Evolutionary conservation across 2,888 invertebrate species (phyloP), one percentile per base, ranked within the genome.

Genomic region (Amphipoea oculea): DNA sequence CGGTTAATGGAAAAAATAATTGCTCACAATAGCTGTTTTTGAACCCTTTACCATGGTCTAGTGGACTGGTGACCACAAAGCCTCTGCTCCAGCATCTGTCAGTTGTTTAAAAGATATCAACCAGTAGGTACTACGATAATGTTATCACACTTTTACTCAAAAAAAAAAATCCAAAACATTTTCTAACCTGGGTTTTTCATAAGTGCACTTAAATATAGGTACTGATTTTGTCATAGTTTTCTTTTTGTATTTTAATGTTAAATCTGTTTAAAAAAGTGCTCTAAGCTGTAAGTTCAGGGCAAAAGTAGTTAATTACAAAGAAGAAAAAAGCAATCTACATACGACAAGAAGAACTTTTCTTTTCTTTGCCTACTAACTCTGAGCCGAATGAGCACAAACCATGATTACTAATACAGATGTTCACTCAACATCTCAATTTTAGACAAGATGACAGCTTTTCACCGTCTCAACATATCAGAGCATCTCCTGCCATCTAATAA

Each of bases 401-500:
- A 65, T 76, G 54, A 76, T 69, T 48, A 72, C 73, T 69, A 80
- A 74, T 62, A 77, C 66, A 87, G 81, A 87, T 85, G 72, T 87
- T 80, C 72, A 75, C 63, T 88, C 73, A 63, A 75, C 81, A 84
- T 78, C 81, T 81, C 78, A 86, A 72, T 86, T 76, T 74, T 6
- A 65, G 86, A 83, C 80, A 86, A 85, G 81, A 84, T 78, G 81
- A 84, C 81, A 86, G 76, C 86, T 79, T 86, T 86, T 82, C 73
- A 85, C 80, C 71, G n/a, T 80, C 36, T 23, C 71, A 73, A 81
- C 63, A 82, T 73, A 78, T 74, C 77, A 91, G 79, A 87, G 76
- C 78, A 89, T 82, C 86, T 87, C 83, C 85, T 88, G 93, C 93
- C 94, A 93, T 86, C 88, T 91, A 92, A 94, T 93, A 93, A 86